phyloP scores from a whole-genome alignment of 2,797 vertebrate genomes.

The Simalia tracyae region DNA sequence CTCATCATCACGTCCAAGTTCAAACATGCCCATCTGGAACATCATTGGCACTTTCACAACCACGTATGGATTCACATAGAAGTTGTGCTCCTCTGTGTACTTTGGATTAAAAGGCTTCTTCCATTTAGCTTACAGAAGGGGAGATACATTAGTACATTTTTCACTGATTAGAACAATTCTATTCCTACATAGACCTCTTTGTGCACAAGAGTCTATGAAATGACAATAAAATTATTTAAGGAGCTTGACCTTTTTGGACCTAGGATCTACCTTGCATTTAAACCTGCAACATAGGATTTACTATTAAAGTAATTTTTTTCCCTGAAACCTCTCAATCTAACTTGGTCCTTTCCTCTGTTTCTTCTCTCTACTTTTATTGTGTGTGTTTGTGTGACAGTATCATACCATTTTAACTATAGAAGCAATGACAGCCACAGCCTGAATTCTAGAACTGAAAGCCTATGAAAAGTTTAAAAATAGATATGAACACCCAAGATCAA shows the following conservation, averaged over 20 bases:
- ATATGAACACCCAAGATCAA: too few species aligned
- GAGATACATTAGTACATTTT: slow-evolving; percentile 33
- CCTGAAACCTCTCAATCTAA: not conserved
- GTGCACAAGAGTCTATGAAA: not conserved
- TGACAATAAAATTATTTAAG: not conserved
- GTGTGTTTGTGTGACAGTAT: not conserved
- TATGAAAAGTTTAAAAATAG: too few species aligned
- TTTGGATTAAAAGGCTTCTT: slow-evolving; percentile 81
- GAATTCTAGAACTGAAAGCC: too few species aligned
- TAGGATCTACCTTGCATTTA: not conserved
- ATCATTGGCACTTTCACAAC: slow-evolving; percentile 88
- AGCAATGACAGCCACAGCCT: too few species aligned
- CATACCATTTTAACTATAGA: too few species aligned
- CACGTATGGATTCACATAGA: slow-evolving; percentile 75
- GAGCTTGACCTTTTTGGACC: not conserved
- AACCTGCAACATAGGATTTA: not conserved
- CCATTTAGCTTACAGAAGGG: slow-evolving; percentile 78
- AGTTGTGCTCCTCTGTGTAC: slow-evolving; percentile 76
- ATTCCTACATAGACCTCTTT: not conserved
- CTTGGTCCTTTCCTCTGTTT: not conserved
- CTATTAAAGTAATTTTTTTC: not conserved
- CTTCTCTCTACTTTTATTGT: not conserved
- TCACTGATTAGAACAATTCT: not conserved
- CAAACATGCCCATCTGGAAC: slow-evolving; percentile 78
- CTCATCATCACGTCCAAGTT: slow-evolving; percentile 73